Evolutionary conservation across 2,888 invertebrate genomes (phyloP), one percentile per base, ranked within the genome.

Genomic region (Seira musarum): DNA sequence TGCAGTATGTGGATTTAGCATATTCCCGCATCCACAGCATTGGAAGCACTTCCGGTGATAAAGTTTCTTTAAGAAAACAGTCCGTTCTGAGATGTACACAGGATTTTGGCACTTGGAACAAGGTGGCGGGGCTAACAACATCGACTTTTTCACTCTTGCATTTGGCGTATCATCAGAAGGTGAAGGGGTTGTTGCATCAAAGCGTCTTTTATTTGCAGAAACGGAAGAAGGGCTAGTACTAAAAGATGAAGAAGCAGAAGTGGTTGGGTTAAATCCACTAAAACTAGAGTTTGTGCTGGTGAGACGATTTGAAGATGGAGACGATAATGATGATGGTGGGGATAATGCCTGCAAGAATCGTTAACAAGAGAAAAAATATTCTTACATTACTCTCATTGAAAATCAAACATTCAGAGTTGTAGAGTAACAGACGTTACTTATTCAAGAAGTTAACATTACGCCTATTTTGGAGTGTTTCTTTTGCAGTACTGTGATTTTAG

Each of bases 41-140:
- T 82, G 80, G 66, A 86, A 84, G 81, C 86, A 86, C 19, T 84
- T 83, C 63, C 84, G 83, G 82, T 86, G 86, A 64, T 81, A 86
- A 10, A 85, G 72, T 81, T 85, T 85, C 66, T 86, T 85, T 69
- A 80, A 46, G 61, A 86, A 85, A 60, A 85, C 66, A 15, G 84
- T 82, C 22, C 86, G 79, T 49, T 86, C 86, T 10, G 81, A 80
- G 49, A 86, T 84, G 65, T 83, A 86, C 25, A 86, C 86, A 6
- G 85, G 86, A 72, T 86, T 84, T 73, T 80, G 78, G 70, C 84
- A 86, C 66, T 83, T 84, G 30, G 80, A 74, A 66, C 86, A 86
- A 71, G 84, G 82, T 64, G 79, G 78, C 63, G 80, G 65, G 46
- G 84, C 64, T 49, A 79, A 61, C 25, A 85, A 65, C 21, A 82